Percentiles rank a stretch among this genome's conserved stretches.
Evolutionary conservation across 2,113 vertebrate genomes (phyloP).

Genomic region (Phocoena sinus): DNA sequence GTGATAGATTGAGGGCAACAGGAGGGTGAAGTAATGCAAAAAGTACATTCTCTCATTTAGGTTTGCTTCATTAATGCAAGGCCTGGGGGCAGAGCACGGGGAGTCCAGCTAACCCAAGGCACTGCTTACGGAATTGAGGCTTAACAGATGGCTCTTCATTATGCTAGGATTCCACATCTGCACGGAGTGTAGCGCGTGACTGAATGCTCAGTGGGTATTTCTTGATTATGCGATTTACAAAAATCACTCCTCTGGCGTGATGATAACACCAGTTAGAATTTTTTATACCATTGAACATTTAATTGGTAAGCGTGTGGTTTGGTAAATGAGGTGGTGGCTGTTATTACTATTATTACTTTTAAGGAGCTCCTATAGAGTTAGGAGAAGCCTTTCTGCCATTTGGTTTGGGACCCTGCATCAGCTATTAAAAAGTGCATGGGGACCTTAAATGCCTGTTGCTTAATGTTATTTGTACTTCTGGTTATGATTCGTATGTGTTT

Average conservation of each 20-base stretch:
- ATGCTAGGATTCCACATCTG: neutral
- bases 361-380: neutral
- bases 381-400: neutral
- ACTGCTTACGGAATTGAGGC: slow-evolving; percentile 4
- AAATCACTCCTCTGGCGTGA: neutral
- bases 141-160: slow-evolving; percentile 16
- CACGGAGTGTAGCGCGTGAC: neutral
- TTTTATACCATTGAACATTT: neutral
- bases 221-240: slow-evolving; percentile 16
- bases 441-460: neutral
- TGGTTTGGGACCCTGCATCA: neutral
- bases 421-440: neutral
- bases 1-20: neutral
- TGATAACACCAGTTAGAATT: neutral
- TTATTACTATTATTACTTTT: slow-evolving; percentile 14
- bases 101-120: neutral
- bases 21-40: neutral
- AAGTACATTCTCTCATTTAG: slow-evolving; percentile 9
- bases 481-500: neutral
- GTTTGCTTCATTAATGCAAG: neutral
- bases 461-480: neutral
- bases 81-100: neutral
- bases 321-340: neutral
- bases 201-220: slow-evolving; percentile 25
- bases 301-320: slow-evolving; percentile 10